A percentile compares a stretch with the other conserved stretches of the same genome.
These are phyloP conservation scores for Streptopelia turtur DNA, from an alignment of 2,797 vertebrate species.

Conservation along the genomic window DNA sequence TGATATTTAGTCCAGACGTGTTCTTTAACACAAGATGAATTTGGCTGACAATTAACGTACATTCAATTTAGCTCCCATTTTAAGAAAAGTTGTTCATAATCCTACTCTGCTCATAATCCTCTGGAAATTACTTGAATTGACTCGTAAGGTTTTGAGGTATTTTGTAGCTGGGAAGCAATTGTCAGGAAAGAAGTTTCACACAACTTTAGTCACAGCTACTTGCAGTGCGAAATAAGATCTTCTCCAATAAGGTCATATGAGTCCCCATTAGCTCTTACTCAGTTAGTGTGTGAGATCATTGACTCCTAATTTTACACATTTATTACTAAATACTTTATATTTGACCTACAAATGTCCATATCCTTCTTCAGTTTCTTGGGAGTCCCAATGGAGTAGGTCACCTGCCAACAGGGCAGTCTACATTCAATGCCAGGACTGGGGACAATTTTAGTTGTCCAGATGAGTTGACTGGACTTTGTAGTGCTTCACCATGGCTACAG, in stretches of 20 bases:
- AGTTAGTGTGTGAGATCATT: not conserved
- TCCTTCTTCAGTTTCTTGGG: not conserved
- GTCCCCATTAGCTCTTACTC: not conserved
- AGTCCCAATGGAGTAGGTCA: not conserved
- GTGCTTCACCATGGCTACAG: not conserved
- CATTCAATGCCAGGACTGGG: not conserved
- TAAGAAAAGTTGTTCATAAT: not conserved
- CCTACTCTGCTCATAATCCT: not conserved
- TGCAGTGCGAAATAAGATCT: not conserved
- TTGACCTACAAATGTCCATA: not conserved
- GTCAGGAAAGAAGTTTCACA: not conserved
- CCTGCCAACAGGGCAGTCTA: not conserved
- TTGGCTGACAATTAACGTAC: not conserved
- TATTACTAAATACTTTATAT: not conserved
- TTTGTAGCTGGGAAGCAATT: not conserved
- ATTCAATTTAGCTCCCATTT: not conserved
- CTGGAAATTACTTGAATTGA: not conserved
- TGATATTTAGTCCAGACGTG: not conserved
- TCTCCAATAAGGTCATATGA: not conserved
- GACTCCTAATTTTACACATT: not conserved
- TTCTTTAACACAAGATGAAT: not conserved
- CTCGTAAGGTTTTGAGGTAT: not conserved
- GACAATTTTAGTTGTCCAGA: not conserved
- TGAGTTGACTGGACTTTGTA: not conserved
- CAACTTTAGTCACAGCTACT: not conserved